Base-by-base conservation (phyloP, 1,140 invertebrate genomes). In the Bilobella aurantiaca region DNA sequence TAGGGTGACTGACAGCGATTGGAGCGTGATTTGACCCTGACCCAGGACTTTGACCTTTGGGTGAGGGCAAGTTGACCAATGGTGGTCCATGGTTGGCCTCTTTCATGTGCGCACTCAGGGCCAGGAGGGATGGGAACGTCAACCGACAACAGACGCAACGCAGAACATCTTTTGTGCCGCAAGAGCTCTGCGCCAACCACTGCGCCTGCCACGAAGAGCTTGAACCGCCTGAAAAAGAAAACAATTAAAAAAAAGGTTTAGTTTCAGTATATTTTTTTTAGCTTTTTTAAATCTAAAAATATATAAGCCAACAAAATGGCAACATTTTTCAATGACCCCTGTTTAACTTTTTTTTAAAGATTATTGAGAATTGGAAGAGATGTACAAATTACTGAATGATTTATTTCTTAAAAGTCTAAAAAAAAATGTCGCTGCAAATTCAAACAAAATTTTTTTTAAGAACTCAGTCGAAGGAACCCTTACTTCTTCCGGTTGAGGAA, bases 91-190 rank as follows among this genome's bases (percentile, higher is more conserved):
- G 90, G 76, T 94, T 93, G 0, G 91, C 91, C 79, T 94, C 91
- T 75, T 94, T 94, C 92, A 96, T 96, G 76, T 96, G 93, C 21
- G 88, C 85, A 0, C 91, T 94, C 79, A 96, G 85, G 49, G 91
- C 90, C 0, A 90, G 90, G 12, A 96, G 76, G 32, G 88, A 90
- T 21, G 89, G 87, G 74, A 95, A 96, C 73, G 90, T 93, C 74
- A 93, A 89, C 76, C 94, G 93, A 76, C 93, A 96, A 90, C 91
- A 95, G 2, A 96, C 92, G 77, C 93, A 96, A 76, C 93, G 94
- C 2, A 96, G 83, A 18, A 96, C 91, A 75, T 95, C 92, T 78
- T 92, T 91, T 1, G 90, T 91, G 69, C 93, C 89, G 72, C 94
- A 91, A 5, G 91, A 90, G 1, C 91, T 91, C 74, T 93, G 93